Evolutionary conservation across 2,888 invertebrate genomes (phyloP), one percentile per base, ranked within the genome.

Genomic region (Matsumyia berberina): DNA sequence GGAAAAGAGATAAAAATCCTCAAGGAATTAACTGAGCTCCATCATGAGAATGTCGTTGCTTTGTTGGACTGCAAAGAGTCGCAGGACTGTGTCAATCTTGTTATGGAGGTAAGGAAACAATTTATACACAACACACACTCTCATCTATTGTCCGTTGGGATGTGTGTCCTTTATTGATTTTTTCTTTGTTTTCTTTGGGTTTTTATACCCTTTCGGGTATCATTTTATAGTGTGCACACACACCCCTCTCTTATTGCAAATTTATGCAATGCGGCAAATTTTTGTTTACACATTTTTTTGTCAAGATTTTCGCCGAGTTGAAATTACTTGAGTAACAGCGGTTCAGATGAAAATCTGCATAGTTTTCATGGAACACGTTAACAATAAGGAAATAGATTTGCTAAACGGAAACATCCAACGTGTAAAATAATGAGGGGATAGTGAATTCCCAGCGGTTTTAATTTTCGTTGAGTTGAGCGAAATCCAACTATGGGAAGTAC

Each of bases 1-100:
- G 97, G 97, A 86, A 99, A 99, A 92, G 99, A 99, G 93, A 99
- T 99, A 87, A 99, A 99, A 93, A 99, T 99, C 89, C 94, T 99
- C 69, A 98, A 98, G 94, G 99, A 99, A 93, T 93, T 99, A 90
- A 99, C 99, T 29, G 97, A 97, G 91, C 94, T 99, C 69, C 98
- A 99, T 92, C 99, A 99, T 94, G 98, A 99, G 90, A 99, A 99
- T 94, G 97, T 99, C 87, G 99, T 99, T 69, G 97, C 98, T 33
- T 94, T 99, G 89, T 94, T 98, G 92, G 98, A 99, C 93, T 99
- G 99, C 93, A 98, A 98, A 94, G 99, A 99, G 93, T 97, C 98
- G 79, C 94, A 96, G 87, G 96, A 96, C 88, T 96, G 98, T 93
- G 99, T 99, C 87, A 98, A 96, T 93, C 95, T 99, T 89, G 98